Conservation (phyloP, 2,888 invertebrate species). For the Ochropleura leucogaster region DNA sequence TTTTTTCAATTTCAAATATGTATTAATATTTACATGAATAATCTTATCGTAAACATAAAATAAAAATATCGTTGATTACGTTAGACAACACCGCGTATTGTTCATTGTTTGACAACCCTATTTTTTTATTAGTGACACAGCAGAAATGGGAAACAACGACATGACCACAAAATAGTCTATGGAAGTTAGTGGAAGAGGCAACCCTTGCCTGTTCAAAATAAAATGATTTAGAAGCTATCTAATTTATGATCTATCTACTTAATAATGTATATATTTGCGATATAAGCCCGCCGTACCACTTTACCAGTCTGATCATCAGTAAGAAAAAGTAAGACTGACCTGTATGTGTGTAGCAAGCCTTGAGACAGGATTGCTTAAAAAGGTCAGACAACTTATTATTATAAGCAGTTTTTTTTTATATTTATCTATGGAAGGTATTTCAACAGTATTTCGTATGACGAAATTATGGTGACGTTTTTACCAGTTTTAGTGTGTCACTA, state of each 20-base stretch:
- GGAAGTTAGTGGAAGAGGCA: slow-evolving; percentile 8
- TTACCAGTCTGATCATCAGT: not conserved
- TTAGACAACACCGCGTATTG: slow-evolving; percentile 69
- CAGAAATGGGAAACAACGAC: slow-evolving; percentile 13
- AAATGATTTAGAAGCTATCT: slow-evolving; percentile 22
- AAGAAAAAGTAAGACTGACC: not conserved
- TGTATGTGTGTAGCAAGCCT: not conserved
- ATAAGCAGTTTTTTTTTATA: not conserved
- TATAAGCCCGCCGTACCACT: not conserved
- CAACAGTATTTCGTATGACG: not conserved
- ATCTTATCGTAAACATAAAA: slow-evolving; percentile 69
- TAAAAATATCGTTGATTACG: slow-evolving; percentile 70
- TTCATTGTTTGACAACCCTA: slow-evolving; percentile 63
- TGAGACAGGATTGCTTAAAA: slow-evolving; percentile 1
- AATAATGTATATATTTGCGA: slow-evolving; percentile 2
- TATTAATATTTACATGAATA: slow-evolving; percentile 75
- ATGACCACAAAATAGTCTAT: slow-evolving; percentile 6
- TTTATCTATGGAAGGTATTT: slow-evolving; percentile 24
- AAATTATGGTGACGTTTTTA: not conserved
- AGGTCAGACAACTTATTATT: slow-evolving; percentile 16
- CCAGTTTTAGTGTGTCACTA: slow-evolving; percentile 36
- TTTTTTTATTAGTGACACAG: slow-evolving; percentile 37
- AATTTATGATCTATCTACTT: slow-evolving; percentile 36
- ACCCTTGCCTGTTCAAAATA: not conserved
- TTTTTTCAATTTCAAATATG: slow-evolving; percentile 74